These are phyloP conservation scores for Dascyllus trimaculatus DNA, from an alignment of 2,113 vertebrate species.

Conservation along the genomic window DNA sequence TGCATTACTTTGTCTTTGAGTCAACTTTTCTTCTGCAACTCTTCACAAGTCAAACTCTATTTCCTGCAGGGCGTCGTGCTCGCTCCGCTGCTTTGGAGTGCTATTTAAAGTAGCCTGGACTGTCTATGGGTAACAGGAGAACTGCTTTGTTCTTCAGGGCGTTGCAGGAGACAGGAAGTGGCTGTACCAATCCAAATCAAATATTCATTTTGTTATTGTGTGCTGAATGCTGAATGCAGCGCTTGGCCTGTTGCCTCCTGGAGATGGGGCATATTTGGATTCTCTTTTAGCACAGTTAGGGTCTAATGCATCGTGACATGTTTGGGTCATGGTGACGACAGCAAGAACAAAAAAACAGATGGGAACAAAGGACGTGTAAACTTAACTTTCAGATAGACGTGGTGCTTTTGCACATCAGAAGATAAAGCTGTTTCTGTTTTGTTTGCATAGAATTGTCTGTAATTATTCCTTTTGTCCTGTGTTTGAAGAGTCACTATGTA, in stretches of 20 bases:
- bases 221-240: slow-evolving; percentile 47
- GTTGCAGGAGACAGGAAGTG: slow-evolving; percentile 63
- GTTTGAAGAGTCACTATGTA: neutral
- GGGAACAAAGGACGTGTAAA: slow-evolving; percentile 1
- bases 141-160: slow-evolving; percentile 64
- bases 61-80: slow-evolving; percentile 28
- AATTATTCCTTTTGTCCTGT: neutral
- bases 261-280: slow-evolving; percentile 45
- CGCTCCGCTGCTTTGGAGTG: neutral
- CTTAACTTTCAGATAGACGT: neutral
- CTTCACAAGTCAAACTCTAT: slow-evolving; percentile 7
- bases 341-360: slow-evolving; percentile 3
- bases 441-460: slow-evolving; percentile 1
- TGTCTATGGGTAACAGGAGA: slow-evolving; percentile 45
- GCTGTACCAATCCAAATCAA: slow-evolving; percentile 64
- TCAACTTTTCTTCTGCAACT: slow-evolving; percentile 36
- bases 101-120: slow-evolving; percentile 55
- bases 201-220: slow-evolving; percentile 81
- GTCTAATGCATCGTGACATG: slow-evolving; percentile 62
- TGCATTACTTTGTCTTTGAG: slow-evolving; percentile 22
- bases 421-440: neutral
- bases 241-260: slow-evolving; percentile 57
- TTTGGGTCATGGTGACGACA: slow-evolving; percentile 64
- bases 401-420: neutral
- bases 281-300: slow-evolving; percentile 47